Conservation (phyloP, 2,888 invertebrate genomes). For the Sisyra terminalis region DNA sequence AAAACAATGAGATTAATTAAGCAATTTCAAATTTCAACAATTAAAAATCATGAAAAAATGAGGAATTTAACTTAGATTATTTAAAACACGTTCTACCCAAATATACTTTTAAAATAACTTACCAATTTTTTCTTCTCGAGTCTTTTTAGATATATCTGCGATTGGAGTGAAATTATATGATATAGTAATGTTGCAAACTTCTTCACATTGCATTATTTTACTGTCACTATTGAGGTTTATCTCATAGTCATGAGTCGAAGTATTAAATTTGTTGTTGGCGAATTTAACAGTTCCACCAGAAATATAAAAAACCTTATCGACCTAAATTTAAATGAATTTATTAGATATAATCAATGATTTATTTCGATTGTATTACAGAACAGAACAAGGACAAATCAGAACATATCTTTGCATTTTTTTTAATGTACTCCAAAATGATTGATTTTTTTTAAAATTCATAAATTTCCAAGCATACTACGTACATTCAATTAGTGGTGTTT, state of each 20-base stretch:
- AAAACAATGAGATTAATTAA: too few species aligned
- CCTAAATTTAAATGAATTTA: slow-evolving; percentile 27
- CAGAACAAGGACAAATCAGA: neutral
- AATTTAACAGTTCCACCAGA: slow-evolving; percentile 73
- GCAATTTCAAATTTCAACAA: too few species aligned
- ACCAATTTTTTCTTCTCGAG: slow-evolving; percentile 57
- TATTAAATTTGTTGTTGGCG: slow-evolving; percentile 80
- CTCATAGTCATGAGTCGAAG: slow-evolving; percentile 87
- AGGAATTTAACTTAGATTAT: too few species aligned
- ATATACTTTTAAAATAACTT: too few species aligned
- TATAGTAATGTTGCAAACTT: slow-evolving; percentile 40
- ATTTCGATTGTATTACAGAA: too few species aligned
- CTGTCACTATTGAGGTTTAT: slow-evolving; percentile 75
- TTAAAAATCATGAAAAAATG: too few species aligned
- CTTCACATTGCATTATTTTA: slow-evolving; percentile 31
- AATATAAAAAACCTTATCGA: slow-evolving; percentile 74
- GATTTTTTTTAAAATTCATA: too few species aligned
- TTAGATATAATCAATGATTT: neutral
- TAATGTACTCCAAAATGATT: too few species aligned
- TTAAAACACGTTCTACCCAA: too few species aligned
- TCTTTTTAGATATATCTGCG: slow-evolving; percentile 43
- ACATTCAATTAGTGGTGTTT: too few species aligned
- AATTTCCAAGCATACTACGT: too few species aligned
- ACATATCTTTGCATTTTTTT: too few species aligned
- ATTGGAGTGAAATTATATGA: slow-evolving; percentile 18